Conservation (phyloP, 64 coral and sea anemone species). For the Porites lutea region DNA sequence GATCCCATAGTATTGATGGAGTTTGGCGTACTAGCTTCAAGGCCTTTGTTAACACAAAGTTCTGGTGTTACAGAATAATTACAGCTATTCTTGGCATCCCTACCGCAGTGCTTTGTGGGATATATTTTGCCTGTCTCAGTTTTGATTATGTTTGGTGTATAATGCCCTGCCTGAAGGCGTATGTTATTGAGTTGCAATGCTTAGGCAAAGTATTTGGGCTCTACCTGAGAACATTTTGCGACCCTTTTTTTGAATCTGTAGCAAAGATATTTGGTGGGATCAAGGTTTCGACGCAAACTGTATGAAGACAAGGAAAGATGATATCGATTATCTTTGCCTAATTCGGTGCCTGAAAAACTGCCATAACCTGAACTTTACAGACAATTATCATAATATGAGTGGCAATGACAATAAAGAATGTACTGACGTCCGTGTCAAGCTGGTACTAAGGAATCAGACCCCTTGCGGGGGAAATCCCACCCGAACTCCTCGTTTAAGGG, state of each 20-base stretch:
- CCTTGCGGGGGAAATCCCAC: too few species aligned
- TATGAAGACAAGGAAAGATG: background rate
- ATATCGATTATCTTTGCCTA: background rate
- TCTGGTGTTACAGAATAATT: constrained; percentile 79
- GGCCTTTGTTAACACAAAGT: constrained; percentile 76
- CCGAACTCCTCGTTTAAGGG: too few species aligned
- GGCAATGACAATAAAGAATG: too few species aligned
- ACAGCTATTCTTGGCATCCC: constrained; percentile 79
- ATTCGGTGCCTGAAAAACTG: background rate
- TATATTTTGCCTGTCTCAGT: constrained; percentile 86
- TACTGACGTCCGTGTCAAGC: too few species aligned
- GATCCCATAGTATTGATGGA: constrained; percentile 70
- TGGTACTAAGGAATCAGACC: too few species aligned
- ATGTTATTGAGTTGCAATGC: constrained; percentile 78
- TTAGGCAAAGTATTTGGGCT: constrained; percentile 76
- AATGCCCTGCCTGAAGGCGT: constrained; percentile 74
- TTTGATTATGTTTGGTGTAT: constrained; percentile 92
- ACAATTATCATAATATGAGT: too few species aligned
- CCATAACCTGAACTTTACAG: too few species aligned
- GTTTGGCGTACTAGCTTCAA: constrained; percentile 71
- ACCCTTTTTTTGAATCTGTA: constrained; percentile 80
- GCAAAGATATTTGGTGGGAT: constrained; percentile 76
- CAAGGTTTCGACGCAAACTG: constrained; percentile 38
- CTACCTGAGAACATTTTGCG: constrained; percentile 65
- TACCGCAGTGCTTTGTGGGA: constrained; percentile 76